Conservation (phyloP, 37 sponge, comb jelly and placozoan genomes). For the Beroe ovata region DNA sequence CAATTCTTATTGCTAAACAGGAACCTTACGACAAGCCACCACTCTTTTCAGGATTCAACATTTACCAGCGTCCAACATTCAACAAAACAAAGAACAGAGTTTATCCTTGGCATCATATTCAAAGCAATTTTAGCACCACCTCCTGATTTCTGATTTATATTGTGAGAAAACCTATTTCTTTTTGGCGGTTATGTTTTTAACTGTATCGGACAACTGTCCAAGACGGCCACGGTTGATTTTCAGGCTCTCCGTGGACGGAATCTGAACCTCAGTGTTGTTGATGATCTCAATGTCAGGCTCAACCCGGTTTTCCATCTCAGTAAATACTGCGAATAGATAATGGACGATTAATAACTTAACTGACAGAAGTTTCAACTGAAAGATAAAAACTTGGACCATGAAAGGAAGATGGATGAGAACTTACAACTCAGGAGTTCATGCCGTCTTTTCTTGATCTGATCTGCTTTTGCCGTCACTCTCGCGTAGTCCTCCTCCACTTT, state of each 20-base stretch:
- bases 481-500: not conserved
- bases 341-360: no score
- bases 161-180: not conserved
- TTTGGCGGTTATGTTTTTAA: not conserved
- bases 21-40: no score
- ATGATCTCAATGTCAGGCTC: slow-evolving; percentile 14
- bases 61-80: no score
- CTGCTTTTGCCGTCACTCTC: not conserved
- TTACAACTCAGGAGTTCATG: not conserved
- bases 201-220: not conserved
- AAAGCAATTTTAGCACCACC: no score
- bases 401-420: not conserved
- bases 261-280: not conserved
- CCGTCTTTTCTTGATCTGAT: not conserved
- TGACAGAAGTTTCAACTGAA: not conserved
- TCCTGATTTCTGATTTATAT: no score
- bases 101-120: no score
- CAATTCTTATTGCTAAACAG: no score
- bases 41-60: no score
- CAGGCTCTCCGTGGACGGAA: slow-evolving; percentile 22
- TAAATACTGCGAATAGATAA: not conserved
- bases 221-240: not conserved
- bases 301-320: not conserved
- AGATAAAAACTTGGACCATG: not conserved
- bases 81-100: no score